Evolutionary conservation across 2,113 vertebrate genomes (phyloP).

Genomic region (Carassius gibelio): DNA sequence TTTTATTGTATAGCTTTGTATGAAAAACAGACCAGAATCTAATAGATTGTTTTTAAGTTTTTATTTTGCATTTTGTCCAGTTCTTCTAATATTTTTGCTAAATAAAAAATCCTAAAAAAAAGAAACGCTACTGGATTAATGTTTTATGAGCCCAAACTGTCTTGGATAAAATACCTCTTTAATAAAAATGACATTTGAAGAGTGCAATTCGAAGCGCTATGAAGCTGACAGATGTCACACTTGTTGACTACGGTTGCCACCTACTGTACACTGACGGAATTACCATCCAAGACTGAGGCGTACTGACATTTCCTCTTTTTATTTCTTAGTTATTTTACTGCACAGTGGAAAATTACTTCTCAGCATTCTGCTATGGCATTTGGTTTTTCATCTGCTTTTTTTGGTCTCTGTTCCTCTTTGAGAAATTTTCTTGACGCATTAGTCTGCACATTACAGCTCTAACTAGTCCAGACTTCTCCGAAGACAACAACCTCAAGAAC

Average conservation of each 20-base stretch:
- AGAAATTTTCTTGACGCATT: background rate
- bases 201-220: background rate
- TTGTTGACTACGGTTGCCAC: constrained; percentile 28
- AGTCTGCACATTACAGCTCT: background rate
- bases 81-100: background rate
- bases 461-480: background rate
- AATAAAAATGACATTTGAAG: background rate
- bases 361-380: background rate
- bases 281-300: background rate
- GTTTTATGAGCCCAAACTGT: background rate
- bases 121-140: background rate
- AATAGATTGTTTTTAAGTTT: background rate
- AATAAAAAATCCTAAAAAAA: background rate
- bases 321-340: background rate
- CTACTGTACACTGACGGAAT: constrained; percentile 28
- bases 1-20: too few species aligned
- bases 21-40: too few species aligned
- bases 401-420: background rate
- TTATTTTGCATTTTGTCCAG: background rate
- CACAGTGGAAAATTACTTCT: background rate
- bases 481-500: constrained; percentile 21
- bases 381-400: constrained; percentile 15
- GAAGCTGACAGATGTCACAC: background rate
- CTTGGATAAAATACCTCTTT: background rate
- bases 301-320: background rate